These are phyloP conservation scores for Mastacembelus armatus DNA, from an alignment of 2,797 vertebrate genomes.

Conservation along the genomic window DNA sequence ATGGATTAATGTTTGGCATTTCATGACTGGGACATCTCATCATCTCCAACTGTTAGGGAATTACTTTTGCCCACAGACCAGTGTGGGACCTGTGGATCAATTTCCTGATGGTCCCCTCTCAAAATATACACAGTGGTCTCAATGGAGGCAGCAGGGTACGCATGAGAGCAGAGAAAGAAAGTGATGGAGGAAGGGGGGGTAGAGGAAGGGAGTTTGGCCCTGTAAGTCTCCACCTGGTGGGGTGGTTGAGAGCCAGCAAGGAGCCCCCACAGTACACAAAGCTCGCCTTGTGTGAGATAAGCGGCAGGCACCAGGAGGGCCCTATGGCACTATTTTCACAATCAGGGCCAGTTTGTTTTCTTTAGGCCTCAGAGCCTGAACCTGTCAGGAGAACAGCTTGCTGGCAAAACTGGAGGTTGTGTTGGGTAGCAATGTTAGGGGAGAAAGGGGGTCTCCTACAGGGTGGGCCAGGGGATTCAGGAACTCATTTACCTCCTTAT, in stretches of 20 bases:
- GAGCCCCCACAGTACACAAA: slow-evolving; percentile 78
- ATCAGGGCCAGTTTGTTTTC: slow-evolving; percentile 86
- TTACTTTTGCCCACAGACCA: slow-evolving; percentile 71
- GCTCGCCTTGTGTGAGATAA: slow-evolving; percentile 85
- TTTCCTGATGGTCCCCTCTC: slow-evolving; percentile 83
- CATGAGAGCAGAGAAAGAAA: slow-evolving; percentile 58
- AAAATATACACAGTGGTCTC: slow-evolving; percentile 82
- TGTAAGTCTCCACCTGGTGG: slow-evolving; percentile 82
- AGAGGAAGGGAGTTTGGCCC: slow-evolving; percentile 58
- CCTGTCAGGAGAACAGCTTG: slow-evolving; percentile 75
- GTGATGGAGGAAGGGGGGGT: slow-evolving; percentile 42
- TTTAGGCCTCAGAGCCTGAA: slow-evolving; percentile 76
- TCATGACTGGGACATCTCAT: slow-evolving; percentile 63
- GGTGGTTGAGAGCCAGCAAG: slow-evolving; percentile 70
- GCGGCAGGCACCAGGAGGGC: slow-evolving; percentile 76
- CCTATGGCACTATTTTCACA: slow-evolving; percentile 83
- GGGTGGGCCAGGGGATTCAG: slow-evolving; percentile 68
- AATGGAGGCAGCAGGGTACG: slow-evolving; percentile 51
- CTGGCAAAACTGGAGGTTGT: slow-evolving; percentile 65
- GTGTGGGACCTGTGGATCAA: slow-evolving; percentile 78
- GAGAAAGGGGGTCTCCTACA: slow-evolving; percentile 57
- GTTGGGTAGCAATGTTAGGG: slow-evolving; percentile 56
- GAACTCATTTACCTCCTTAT: slow-evolving; percentile 56
- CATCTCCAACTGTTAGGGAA: slow-evolving; percentile 75
- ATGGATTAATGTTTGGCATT: slow-evolving; percentile 49